Evolutionary conservation across 2,888 invertebrate species (phyloP), one percentile per base, ranked within the genome.

Genomic region (Eremobia ochroleuca): DNA sequence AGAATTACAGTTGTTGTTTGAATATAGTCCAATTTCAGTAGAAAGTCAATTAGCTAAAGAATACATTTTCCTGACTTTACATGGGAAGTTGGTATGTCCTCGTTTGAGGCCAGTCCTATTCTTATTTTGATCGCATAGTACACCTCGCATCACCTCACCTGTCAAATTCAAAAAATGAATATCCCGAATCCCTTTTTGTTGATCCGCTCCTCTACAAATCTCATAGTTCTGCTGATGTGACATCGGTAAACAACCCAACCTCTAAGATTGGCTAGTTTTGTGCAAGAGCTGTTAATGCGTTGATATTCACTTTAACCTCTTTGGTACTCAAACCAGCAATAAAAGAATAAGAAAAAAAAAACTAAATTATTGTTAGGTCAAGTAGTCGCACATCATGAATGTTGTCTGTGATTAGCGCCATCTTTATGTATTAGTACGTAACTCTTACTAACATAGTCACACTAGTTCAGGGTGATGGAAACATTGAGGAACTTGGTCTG

Each of bases 361-460:
- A 46, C 34, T 34, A 68, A 55, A 43, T 58, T 40, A 81, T 71
- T 81, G 37, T 80, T 74, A 76, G 70, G 76, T 77, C 59, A 70
- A 77, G 69, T 85, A 83, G 83, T 73, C 71, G 59, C 74, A 79
- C 71, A 76, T 71, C 65, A 64, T 80, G 34, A 69, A 79, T 84
- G 71, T 82, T 82, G 73, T 86, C 67, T 81, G 65, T 77, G 79
- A 73, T 81, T 88, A 87, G 85, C 87, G 87, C 89, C 89, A 88
- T 87, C 87, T 87, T 69, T 87, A 76, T 85, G 68, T 82, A 76
- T 31, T 81, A 73, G 62, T 77, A 69, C 49, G 74, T 75, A 87
- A 74, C 58, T 85, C 69, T 83, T 71, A 70, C 58, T 86, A 68
- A 79, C 72, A 70, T 73, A 73, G 28, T 76, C 46, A 73, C 69